Conservation (phyloP, 2,797 vertebrate genomes). For the Sebastes aleutianus region DNA sequence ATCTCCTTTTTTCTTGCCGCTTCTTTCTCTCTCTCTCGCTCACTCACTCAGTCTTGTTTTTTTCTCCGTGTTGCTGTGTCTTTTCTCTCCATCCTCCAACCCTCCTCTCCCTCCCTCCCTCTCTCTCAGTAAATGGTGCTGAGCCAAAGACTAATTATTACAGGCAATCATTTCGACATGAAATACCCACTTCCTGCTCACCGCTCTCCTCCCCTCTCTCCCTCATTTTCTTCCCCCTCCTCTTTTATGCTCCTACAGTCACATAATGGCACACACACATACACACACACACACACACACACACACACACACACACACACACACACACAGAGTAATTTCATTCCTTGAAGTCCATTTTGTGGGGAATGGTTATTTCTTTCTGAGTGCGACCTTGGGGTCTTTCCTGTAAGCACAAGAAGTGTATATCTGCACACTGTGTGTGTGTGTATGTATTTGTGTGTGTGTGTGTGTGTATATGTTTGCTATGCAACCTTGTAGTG, state of each 20-base stretch:
- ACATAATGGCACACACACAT: conserved; percentile 30
- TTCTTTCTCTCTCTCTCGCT: not conserved
- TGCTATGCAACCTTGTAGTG: conserved; percentile 9
- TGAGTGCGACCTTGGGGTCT: conserved; percentile 63
- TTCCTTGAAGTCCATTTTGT: conserved; percentile 68
- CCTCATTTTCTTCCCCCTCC: conserved; percentile 24
- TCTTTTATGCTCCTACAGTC: conserved; percentile 58
- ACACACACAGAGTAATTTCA: conserved; percentile 38
- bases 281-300: not conserved
- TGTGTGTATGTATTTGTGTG: not conserved
- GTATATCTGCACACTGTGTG: not conserved
- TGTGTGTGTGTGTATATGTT: not conserved
- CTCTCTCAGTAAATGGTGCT: conserved; percentile 61
- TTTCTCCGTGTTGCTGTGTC: conserved; percentile 5
- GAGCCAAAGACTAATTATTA: conserved; percentile 79
- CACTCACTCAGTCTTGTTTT: conserved; percentile 45
- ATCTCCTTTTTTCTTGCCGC: not conserved
- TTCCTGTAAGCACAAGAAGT: conserved; percentile 52
- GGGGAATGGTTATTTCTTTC: conserved; percentile 61
- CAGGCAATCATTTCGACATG: conserved; percentile 76
- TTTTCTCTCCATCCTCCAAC: conserved; percentile 26
- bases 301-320: not conserved
- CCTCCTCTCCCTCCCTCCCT: conserved; percentile 36
- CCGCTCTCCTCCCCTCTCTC: conserved; percentile 39
- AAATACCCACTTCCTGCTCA: conserved; percentile 68